phyloP scores from a whole-genome alignment of 2,113 vertebrate genomes.

The Drymodes brunneopygia region DNA sequence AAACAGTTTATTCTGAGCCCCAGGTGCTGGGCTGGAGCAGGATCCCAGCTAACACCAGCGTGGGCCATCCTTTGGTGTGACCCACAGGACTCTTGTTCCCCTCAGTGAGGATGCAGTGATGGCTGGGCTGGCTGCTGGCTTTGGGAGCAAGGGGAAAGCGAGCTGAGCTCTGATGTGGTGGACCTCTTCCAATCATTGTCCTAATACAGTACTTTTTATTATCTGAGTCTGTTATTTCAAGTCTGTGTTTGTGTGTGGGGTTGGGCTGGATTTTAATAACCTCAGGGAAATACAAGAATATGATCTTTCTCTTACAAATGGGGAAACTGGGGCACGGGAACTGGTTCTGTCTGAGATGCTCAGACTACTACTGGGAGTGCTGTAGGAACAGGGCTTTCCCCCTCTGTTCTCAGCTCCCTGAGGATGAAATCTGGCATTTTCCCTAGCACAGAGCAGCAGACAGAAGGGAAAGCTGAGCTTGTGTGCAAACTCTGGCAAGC shows the following conservation, averaged over 20 bases:
- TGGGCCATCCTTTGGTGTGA: neutral
- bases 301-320: neutral
- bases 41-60: neutral
- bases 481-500: neutral
- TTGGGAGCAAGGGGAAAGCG: neutral
- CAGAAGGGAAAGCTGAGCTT: neutral
- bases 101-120: neutral
- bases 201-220: neutral
- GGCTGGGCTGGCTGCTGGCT: neutral
- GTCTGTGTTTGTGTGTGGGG: neutral
- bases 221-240: neutral
- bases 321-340: rapidly evolving
- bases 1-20: neutral
- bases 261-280: neutral
- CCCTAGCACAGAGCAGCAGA: neutral
- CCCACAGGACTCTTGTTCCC: neutral
- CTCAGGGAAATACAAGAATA: neutral
- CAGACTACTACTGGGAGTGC: neutral
- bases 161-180: neutral
- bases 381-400: neutral
- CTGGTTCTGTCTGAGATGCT: neutral
- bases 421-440: neutral
- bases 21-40: rapidly evolving
- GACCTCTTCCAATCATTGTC: neutral
- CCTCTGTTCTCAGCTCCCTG: neutral